Conservation (phyloP, 2,113 vertebrate species). For the Rallus limicola region DNA sequence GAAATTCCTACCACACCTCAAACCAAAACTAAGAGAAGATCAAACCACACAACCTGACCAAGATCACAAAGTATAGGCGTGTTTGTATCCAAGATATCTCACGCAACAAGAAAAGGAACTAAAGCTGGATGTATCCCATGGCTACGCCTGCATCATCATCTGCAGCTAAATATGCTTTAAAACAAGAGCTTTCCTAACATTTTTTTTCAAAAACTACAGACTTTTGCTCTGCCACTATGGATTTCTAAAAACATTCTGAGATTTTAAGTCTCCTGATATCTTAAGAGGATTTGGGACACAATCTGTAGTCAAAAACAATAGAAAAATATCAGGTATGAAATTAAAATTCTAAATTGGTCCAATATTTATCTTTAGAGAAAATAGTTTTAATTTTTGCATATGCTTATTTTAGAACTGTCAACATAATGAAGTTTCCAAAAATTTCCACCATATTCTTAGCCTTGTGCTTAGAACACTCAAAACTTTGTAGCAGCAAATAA, state of each 20-base stretch:
- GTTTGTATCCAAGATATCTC: slow-evolving; percentile 67
- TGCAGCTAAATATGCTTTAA: slow-evolving; percentile 61
- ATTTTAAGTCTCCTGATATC: slow-evolving; percentile 60
- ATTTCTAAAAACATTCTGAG: slow-evolving; percentile 47
- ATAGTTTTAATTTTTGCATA: neutral
- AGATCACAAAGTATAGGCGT: slow-evolving; percentile 71
- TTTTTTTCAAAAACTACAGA: slow-evolving; percentile 36
- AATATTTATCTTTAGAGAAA: neutral
- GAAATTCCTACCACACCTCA: slow-evolving; percentile 76
- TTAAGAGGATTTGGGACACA: slow-evolving; percentile 47
- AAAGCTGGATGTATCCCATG: slow-evolving; percentile 62
- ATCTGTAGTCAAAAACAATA: slow-evolving; percentile 49
- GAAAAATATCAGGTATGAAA: slow-evolving; percentile 75
- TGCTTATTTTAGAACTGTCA: neutral
- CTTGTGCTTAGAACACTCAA: neutral
- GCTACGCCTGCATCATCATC: neutral
- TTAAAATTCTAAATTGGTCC: neutral
- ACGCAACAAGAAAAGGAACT: slow-evolving; percentile 66
- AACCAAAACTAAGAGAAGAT: slow-evolving; percentile 71
- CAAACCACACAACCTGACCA: slow-evolving; percentile 74
- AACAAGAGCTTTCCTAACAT: slow-evolving; percentile 53
- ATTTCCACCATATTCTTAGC: neutral
- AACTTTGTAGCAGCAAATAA: neutral
- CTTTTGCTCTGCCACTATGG: slow-evolving; percentile 36
- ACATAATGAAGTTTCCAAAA: neutral